Conservation (phyloP, 2,113 vertebrate species). For the Naja naja region DNA sequence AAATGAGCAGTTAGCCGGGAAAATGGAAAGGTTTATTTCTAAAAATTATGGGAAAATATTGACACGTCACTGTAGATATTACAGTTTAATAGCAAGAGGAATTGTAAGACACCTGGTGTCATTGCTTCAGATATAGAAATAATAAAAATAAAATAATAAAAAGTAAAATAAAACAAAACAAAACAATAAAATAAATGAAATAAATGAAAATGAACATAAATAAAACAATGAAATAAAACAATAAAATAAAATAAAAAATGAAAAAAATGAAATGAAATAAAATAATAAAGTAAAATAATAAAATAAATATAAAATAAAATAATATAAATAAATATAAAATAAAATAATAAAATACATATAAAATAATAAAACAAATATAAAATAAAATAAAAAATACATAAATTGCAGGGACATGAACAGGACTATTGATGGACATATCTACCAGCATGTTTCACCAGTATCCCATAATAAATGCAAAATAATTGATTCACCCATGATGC, state of each 20-base stretch:
- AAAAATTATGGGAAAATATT: not conserved
- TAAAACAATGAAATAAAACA: too few species aligned
- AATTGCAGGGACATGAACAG: not conserved
- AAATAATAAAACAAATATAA: too few species aligned
- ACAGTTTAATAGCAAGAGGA: not conserved
- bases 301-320: too few species aligned
- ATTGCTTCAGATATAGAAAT: not conserved
- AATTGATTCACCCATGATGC: not conserved
- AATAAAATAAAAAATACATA: too few species aligned
- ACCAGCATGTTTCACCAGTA: not conserved
- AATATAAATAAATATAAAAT: too few species aligned
- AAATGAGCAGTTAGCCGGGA: not conserved
- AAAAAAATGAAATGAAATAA: too few species aligned
- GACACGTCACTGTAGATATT: not conserved
- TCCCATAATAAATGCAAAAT: not conserved
- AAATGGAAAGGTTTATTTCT: not conserved
- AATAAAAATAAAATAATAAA: not conserved
- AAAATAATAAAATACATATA: too few species aligned
- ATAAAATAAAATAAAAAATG: too few species aligned
- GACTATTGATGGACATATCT: not conserved
- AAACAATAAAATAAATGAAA: not conserved
- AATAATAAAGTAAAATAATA: too few species aligned
- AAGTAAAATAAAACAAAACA: not conserved
- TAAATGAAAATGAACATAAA: too few species aligned
- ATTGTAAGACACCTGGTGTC: not conserved